Conservation (phyloP, 2,113 vertebrate genomes). For the Empidonax traillii region DNA sequence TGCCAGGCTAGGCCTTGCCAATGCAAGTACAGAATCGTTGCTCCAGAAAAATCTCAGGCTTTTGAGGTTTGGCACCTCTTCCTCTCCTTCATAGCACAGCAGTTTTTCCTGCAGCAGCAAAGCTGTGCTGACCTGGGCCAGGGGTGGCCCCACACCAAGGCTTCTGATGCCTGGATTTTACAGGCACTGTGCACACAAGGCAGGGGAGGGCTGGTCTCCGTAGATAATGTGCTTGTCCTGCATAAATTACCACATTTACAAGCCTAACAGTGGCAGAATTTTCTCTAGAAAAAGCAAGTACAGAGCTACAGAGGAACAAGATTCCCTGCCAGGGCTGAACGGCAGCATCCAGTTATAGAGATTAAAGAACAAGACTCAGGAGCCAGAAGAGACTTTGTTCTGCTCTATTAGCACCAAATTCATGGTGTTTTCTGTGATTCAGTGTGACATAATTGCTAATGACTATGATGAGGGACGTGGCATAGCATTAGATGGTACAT, state of each 20-base stretch:
- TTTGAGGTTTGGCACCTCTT: constrained; percentile 2
- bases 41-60: constrained; percentile 38
- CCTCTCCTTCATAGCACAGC: not conserved
- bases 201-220: not conserved
- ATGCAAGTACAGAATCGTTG: not conserved
- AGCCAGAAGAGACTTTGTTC: not conserved
- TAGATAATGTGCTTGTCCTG: not conserved
- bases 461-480: not conserved
- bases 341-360: not conserved
- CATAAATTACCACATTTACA: not conserved
- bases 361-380: not conserved
- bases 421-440: not conserved
- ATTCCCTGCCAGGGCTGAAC: not conserved
- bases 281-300: not conserved
- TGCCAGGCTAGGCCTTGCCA: constrained; percentile 19
- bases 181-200: not conserved
- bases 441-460: constrained; percentile 19
- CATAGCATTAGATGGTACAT: not conserved
- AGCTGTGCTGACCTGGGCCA: not conserved
- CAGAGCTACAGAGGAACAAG: not conserved
- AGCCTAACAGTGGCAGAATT: not conserved
- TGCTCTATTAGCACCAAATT: constrained; percentile 15
- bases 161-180: not conserved
- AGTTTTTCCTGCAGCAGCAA: not conserved
- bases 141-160: not conserved